phyloP scores from a whole-genome alignment of 2,113 vertebrate genomes.

The Origma solitaria region DNA sequence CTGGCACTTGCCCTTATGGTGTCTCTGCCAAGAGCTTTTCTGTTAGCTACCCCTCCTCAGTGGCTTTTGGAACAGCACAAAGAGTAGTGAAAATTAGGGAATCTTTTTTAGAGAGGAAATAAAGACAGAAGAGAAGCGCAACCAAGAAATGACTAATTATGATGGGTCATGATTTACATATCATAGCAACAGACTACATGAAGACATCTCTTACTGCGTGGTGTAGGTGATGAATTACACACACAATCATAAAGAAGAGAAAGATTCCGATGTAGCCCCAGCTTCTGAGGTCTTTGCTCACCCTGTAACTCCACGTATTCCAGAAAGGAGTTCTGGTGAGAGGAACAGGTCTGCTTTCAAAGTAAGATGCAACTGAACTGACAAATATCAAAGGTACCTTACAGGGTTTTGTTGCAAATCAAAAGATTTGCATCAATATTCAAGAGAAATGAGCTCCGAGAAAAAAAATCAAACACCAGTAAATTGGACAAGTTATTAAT shows the following conservation, averaged over 20 bases:
- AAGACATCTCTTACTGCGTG: not conserved
- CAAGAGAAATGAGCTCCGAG: not conserved
- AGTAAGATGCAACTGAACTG: not conserved
- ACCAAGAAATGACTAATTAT: not conserved
- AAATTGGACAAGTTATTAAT: not conserved
- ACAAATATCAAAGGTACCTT: not conserved
- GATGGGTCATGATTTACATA: not conserved
- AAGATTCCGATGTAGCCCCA: not conserved
- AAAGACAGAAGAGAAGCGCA: not conserved
- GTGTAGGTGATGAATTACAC: not conserved
- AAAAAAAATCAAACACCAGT: not conserved
- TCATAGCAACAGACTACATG: not conserved
- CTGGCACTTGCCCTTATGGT: not conserved
- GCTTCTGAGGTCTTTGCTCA: not conserved
- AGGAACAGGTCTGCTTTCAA: not conserved
- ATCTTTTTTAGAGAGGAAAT: not conserved
- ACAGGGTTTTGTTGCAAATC: not conserved
- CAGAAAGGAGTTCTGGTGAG: not conserved
- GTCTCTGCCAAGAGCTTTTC: not conserved
- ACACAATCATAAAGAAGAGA: accelerated
- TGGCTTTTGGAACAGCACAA: not conserved
- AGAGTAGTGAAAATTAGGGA: not conserved
- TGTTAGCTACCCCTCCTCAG: not conserved
- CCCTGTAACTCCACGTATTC: not conserved
- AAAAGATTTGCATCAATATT: not conserved